Conservation (phyloP, 2,888 invertebrate species). For the Camponotus fellah region DNA sequence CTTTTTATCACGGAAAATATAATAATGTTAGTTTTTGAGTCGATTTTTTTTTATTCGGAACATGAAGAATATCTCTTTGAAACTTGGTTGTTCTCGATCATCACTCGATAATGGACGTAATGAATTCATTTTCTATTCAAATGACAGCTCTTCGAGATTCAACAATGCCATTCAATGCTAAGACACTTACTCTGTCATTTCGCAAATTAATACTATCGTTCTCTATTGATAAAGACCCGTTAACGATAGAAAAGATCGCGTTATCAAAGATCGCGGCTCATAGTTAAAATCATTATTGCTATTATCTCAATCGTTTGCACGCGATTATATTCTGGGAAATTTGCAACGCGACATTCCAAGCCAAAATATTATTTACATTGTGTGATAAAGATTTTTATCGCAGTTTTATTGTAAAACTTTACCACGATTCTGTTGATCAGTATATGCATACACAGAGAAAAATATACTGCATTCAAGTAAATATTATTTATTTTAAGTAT, state of each 20-base stretch:
- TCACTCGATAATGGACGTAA: not conserved
- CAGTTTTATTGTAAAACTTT: conserved; percentile 25
- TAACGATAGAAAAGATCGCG: not conserved
- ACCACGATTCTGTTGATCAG: not conserved
- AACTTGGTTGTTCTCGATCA: not conserved
- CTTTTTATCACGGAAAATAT: not conserved
- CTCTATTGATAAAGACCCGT: conserved; percentile 25
- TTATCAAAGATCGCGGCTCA: conserved; percentile 38
- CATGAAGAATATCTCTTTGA: not conserved
- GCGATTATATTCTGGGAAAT: not conserved
- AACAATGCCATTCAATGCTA: not conserved
- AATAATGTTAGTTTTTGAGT: not conserved
- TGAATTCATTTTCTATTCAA: not conserved
- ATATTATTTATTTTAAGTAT: no score
- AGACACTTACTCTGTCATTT: not conserved
- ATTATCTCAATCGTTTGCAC: conserved; percentile 40
- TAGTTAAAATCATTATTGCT: conserved; percentile 41
- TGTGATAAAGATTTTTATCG: conserved; percentile 18
- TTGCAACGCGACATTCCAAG: conserved; percentile 32
- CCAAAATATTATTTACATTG: not conserved
- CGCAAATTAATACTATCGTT: not conserved
- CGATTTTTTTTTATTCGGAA: not conserved
- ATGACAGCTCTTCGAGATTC: not conserved
- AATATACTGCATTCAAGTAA: no score
- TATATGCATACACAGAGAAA: no score